Conservation (phyloP, 2,888 invertebrate genomes). For the Amaurobius ferox region DNA sequence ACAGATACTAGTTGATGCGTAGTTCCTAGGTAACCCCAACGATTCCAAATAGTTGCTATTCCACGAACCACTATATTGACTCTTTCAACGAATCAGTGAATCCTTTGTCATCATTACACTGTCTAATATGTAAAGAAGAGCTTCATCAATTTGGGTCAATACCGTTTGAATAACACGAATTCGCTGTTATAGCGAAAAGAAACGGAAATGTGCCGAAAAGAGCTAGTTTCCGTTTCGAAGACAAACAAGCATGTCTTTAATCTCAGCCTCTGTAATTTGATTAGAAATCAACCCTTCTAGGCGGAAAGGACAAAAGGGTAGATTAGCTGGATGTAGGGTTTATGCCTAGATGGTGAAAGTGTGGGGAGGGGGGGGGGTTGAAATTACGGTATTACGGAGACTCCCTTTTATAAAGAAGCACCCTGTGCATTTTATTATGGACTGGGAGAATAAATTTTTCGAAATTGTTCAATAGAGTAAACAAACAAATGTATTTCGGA, state of each 20-base stretch:
- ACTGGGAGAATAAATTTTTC: too few species aligned
- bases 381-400: too few species aligned
- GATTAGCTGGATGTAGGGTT: neutral
- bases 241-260: constrained; percentile 12
- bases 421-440: too few species aligned
- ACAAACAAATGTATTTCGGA: too few species aligned
- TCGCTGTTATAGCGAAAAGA: constrained; percentile 21
- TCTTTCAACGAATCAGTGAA: neutral
- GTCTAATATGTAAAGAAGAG: constrained; percentile 17
- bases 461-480: too few species aligned
- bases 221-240: constrained; percentile 15
- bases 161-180: constrained; percentile 15
- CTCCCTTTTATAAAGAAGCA: too few species aligned
- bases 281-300: constrained; percentile 7
- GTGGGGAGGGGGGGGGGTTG: too few species aligned
- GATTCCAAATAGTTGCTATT: neutral
- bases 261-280: constrained; percentile 19
- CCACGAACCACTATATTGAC: neutral
- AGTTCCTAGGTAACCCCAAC: too few species aligned
- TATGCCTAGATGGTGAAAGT: too few species aligned
- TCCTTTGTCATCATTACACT: constrained; percentile 24
- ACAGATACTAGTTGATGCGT: too few species aligned
- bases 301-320: neutral
- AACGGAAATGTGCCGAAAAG: constrained; percentile 21
- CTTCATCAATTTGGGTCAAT: constrained; percentile 21